Evolutionary conservation across 2,797 vertebrate genomes (phyloP), one percentile per base, ranked within the genome.

Genomic region (Dallia pectoralis): DNA sequence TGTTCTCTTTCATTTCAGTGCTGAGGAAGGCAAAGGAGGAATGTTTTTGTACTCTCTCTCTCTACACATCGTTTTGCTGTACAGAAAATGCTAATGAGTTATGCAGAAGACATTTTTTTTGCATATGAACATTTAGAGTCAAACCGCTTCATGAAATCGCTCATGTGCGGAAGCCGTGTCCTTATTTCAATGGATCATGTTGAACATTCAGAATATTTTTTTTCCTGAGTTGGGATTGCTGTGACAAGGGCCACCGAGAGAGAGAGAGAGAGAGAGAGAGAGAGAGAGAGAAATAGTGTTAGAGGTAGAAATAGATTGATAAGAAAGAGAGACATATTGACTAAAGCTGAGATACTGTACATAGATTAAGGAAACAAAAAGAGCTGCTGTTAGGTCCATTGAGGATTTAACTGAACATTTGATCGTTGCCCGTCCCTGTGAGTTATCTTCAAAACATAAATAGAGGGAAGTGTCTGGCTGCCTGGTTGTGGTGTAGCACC

Each of bases 81-180:
- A 94, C 90, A 95, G 90, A 44, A 92, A 94, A 91, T 94, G 95
- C 94, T 94, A 95, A 88, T 86, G 92, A 91, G 91, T 93, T 93
- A 97, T 94, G 93, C 94, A 94, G 94, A 89, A 91, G 90, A 94
- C 92, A 91, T 91, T 93, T 44, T 36, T 36, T 72, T 98, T 99
- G 97, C 97, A 98, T 98, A 99, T 96, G 95, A 95, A 97, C 87
- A 94, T 93, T 94, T 95, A 96, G 94, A 96, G 95, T 95, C 94
- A 95, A 93, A 93, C 93, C 91, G 89, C 89, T 90, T 91, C 93
- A 92, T 92, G n/a, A 94, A 95, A 96, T 92, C 85, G 93, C 93
- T 82, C 91, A 87, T 93, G 92, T 95, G 95, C 94, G 95, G 94
- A 95, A 94, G 93, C 91, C 90, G 91, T 95, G 77, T 89, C 85